phyloP scores from a whole-genome alignment of 2,888 invertebrate genomes.

The Scaeva pyrastri region DNA sequence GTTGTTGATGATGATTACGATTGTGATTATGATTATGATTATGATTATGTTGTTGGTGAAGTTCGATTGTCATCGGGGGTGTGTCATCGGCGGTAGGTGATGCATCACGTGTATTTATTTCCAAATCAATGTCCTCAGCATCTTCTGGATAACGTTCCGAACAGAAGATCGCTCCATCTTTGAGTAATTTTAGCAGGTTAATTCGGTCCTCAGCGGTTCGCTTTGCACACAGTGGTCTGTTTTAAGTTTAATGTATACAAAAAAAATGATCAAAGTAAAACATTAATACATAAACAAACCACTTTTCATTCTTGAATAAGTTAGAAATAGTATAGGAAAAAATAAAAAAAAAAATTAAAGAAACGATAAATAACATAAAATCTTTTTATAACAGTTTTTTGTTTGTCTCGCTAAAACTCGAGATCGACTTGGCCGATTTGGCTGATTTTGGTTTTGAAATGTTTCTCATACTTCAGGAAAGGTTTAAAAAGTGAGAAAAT shows the following conservation, averaged over 20 bases:
- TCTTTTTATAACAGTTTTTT: too few species aligned
- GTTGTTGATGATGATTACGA: slow-evolving; percentile 76
- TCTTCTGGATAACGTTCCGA: slow-evolving; percentile 83
- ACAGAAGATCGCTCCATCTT: slow-evolving; percentile 83
- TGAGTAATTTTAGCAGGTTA: slow-evolving; percentile 90
- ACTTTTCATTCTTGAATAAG: too few species aligned
- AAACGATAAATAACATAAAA: too few species aligned
- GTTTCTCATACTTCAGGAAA: too few species aligned
- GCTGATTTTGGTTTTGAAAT: too few species aligned
- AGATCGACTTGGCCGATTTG: too few species aligned
- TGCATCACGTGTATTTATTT: slow-evolving; percentile 78
- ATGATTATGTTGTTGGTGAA: slow-evolving; percentile 77
- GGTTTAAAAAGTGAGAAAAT: too few species aligned
- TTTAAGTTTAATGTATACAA: slow-evolving; percentile 77
- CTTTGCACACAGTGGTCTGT: slow-evolving; percentile 90
- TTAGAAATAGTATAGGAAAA: too few species aligned
- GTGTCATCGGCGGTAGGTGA: slow-evolving; percentile 52
- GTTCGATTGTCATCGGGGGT: slow-evolving; percentile 79
- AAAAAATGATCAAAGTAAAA: slow-evolving; percentile 23
- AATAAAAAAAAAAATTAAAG: too few species aligned
- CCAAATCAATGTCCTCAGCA: slow-evolving; percentile 82
- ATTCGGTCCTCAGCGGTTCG: slow-evolving; percentile 94
- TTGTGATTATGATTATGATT: slow-evolving; percentile 77
- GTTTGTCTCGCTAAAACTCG: too few species aligned
- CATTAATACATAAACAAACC: slow-evolving; percentile 69